Conservation (phyloP, 2,888 invertebrate genomes). For the Dorcus hopei region DNA sequence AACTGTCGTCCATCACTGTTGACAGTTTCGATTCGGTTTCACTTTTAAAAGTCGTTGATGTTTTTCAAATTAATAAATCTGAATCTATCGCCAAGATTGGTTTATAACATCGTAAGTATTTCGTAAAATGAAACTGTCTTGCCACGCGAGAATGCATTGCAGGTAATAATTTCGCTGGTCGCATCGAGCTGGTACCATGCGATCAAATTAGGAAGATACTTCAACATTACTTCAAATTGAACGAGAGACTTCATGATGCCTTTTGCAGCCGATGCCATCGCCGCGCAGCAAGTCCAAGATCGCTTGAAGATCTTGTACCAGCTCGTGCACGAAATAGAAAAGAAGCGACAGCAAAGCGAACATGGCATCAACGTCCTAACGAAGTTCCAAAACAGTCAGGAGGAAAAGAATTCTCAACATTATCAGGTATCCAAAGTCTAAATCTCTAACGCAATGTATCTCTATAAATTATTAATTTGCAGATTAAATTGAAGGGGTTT, state of each 20-base stretch:
- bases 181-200: constrained; percentile 55
- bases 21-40: no score
- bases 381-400: constrained; percentile 59
- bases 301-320: constrained; percentile 73
- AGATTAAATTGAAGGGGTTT: constrained; percentile 74
- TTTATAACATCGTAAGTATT: constrained; percentile 34
- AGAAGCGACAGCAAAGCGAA: constrained; percentile 75
- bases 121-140: neutral
- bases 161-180: constrained; percentile 38
- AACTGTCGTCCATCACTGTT: no score
- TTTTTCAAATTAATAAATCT: no score
- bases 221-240: constrained; percentile 7
- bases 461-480: constrained; percentile 37
- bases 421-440: constrained; percentile 32
- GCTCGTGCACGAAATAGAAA: constrained; percentile 77
- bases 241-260: constrained; percentile 56
- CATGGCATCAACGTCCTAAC: constrained; percentile 75
- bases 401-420: constrained; percentile 39
- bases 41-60: no score
- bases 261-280: constrained; percentile 69
- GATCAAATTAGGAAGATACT: constrained; percentile 48
- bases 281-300: constrained; percentile 70
- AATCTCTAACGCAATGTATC: no score
- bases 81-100: constrained; percentile 22
- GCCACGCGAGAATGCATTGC: constrained; percentile 1